These are phyloP conservation scores for Sinodicranocentrus sp. DNA, from an alignment of 2,888 invertebrate species.

Conservation along the genomic window DNA sequence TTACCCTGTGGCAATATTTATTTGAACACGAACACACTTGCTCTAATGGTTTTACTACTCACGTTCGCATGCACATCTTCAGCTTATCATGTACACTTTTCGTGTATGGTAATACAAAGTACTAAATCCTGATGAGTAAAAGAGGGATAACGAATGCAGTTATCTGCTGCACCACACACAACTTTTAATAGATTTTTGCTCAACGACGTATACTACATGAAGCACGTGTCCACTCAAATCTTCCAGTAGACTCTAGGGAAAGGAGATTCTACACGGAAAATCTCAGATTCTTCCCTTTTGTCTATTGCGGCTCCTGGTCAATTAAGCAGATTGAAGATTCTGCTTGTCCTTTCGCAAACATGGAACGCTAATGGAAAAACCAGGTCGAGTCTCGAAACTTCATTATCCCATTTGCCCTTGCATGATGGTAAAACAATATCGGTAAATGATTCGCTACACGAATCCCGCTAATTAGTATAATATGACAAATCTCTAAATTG, in stretches of 20 bases:
- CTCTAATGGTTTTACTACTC: conserved; percentile 51
- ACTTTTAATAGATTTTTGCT: neutral
- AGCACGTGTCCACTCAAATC: conserved; percentile 37
- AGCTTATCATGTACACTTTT: conserved; percentile 23
- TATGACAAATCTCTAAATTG: no score
- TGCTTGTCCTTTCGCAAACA: no score
- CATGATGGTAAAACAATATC: neutral
- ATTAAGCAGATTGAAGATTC: conserved; percentile 5
- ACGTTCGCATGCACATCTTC: conserved; percentile 35
- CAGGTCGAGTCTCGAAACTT: neutral
- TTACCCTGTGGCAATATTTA: conserved; percentile 44
- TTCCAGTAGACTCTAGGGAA: conserved; percentile 22
- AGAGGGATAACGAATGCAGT: neutral
- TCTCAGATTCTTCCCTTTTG: neutral
- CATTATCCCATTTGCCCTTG: neutral
- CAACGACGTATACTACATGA: neutral
- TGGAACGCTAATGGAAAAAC: neutral
- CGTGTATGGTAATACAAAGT: neutral
- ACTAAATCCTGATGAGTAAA: neutral
- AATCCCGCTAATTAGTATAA: no score
- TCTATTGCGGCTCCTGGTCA: neutral
- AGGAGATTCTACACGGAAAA: neutral
- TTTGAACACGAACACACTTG: conserved; percentile 34
- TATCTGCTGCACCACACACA: neutral
- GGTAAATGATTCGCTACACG: no score